Conservation (phyloP, 2,888 invertebrate species). For the Drosophila pegasa region DNA sequence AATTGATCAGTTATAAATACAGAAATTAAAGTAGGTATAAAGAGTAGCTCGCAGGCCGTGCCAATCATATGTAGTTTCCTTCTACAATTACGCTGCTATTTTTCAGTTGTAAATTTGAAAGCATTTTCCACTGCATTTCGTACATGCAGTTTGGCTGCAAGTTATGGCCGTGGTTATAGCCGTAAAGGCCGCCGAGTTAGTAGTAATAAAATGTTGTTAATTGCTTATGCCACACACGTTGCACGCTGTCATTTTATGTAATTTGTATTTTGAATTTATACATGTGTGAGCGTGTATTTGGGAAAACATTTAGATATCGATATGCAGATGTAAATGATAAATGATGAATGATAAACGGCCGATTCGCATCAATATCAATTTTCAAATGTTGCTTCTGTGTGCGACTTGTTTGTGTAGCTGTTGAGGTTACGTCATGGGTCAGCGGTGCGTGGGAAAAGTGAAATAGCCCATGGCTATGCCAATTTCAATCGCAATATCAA, state of each 20-base stretch:
- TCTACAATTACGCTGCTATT: slow-evolving; percentile 21
- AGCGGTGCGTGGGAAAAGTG: slow-evolving; percentile 44
- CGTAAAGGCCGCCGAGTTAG: slow-evolving; percentile 7
- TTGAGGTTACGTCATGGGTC: slow-evolving; percentile 15
- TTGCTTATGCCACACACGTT: slow-evolving; percentile 71
- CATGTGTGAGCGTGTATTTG: slow-evolving; percentile 14
- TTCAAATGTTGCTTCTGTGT: slow-evolving; percentile 16
- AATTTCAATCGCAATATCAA: slow-evolving; percentile 17
- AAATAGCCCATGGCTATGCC: slow-evolving; percentile 12
- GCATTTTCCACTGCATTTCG: slow-evolving; percentile 19
- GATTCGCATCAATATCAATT: slow-evolving; percentile 49
- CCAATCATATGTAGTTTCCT: slow-evolving; percentile 27
- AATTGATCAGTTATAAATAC: background rate
- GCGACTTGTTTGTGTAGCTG: slow-evolving; percentile 4
- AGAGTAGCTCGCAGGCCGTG: slow-evolving; percentile 9
- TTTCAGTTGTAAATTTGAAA: slow-evolving; percentile 32
- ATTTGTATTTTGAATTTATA: slow-evolving; percentile 24
- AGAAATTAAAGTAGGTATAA: background rate
- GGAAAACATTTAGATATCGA: slow-evolving; percentile 27
- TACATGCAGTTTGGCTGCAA: slow-evolving; percentile 40
- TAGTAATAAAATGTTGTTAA: slow-evolving; percentile 64
- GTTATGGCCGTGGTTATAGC: slow-evolving; percentile 35
- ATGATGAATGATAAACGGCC: slow-evolving; percentile 8
- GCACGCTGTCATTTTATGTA: slow-evolving; percentile 53
- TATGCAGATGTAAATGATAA: slow-evolving; percentile 13